A percentile compares a stretch with the other conserved stretches of the same genome.
Conservation (phyloP, 2,888 invertebrate species). For the Drosophila falleni region DNA sequence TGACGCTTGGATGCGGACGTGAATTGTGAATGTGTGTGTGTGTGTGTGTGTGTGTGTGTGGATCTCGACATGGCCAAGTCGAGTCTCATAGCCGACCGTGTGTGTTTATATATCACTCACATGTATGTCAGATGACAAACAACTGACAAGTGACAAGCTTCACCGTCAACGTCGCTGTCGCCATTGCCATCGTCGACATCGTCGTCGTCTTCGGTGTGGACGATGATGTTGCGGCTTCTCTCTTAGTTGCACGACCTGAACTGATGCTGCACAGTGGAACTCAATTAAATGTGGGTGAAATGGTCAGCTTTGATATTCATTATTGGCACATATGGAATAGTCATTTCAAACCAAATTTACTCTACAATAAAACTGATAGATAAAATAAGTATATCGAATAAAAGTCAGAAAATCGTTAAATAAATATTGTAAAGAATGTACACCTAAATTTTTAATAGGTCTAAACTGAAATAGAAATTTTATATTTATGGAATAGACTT, state of each 20-base stretch:
- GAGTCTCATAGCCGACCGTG: slow-evolving; percentile 65
- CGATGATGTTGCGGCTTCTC: slow-evolving; percentile 39
- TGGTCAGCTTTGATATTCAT: not conserved
- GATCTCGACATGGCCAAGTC: slow-evolving; percentile 63
- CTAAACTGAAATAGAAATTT: too few relatives aligned
- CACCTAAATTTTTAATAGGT: too few relatives aligned
- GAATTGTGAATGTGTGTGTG: slow-evolving; percentile 13
- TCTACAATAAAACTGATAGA: not conserved
- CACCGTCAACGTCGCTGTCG: slow-evolving; percentile 68
- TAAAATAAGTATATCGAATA: not conserved
- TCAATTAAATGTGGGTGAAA: slow-evolving; percentile 20
- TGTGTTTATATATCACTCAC: slow-evolving; percentile 83
- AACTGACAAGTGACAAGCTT: slow-evolving; percentile 84
- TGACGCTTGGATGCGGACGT: slow-evolving; percentile 30
- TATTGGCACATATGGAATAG: not conserved
- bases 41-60: slow-evolving; percentile 9
- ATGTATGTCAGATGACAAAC: slow-evolving; percentile 84
- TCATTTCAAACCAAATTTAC: not conserved
- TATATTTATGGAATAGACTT: too few relatives aligned
- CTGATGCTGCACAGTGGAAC: slow-evolving; percentile 57
- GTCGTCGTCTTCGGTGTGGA: slow-evolving; percentile 36
- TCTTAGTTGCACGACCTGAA: slow-evolving; percentile 25
- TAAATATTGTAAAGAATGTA: not conserved
- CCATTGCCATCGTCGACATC: slow-evolving; percentile 37
- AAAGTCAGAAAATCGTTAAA: not conserved